Evolutionary conservation across 2,797 vertebrate species (phyloP), one percentile per base, ranked within the genome.

Genomic region (Dendrocincla fuliginosa): DNA sequence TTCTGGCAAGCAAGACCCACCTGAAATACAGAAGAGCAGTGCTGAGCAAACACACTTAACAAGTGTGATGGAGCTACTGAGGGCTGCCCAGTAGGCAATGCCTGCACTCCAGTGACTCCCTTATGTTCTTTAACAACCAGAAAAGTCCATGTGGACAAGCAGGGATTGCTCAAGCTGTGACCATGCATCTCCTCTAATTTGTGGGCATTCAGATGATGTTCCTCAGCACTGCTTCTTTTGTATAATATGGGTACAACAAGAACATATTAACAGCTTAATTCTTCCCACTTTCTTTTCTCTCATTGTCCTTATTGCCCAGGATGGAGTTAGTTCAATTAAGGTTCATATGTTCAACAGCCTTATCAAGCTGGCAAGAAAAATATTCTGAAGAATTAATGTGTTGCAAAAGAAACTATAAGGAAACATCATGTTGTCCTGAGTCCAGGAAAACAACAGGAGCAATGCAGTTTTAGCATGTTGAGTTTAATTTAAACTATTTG

Each of bases 1-100:
- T 93, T 30, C 78, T 86, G 94, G 89, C 88, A 91, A 74, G 84
- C 30, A 55, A 86, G 63, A 90, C 91, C 84, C 80, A 92, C 95
- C 92, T 91, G 95, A 95, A 96, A 93, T 11, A 80, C 73, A 86
- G 57, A 89, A 63, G 69, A 81, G 42, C 46, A 71, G 69, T 0
- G 0, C 49, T 78, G 85, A 75, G 91, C 84, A 93, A 96, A 91
- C 56, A 77, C 71, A 64, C 14, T 75, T 6, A 19, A 9, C 39
- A 91, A 56, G 76, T 84, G 70, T 60, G 52, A 74, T 60, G 47
- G 61, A 88, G 95, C 87, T 94, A 90, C 89, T 12, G 69, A 35
- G 37, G 44, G 41, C 42, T 81, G 73, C 77, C 65, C 69, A 63
- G 79, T 13, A 24, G 4, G 89, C 79, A 84, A 13, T 7, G 27